These are phyloP conservation scores for Rafetus swinhoei DNA, from an alignment of 2,113 vertebrate species.

Conservation along the genomic window DNA sequence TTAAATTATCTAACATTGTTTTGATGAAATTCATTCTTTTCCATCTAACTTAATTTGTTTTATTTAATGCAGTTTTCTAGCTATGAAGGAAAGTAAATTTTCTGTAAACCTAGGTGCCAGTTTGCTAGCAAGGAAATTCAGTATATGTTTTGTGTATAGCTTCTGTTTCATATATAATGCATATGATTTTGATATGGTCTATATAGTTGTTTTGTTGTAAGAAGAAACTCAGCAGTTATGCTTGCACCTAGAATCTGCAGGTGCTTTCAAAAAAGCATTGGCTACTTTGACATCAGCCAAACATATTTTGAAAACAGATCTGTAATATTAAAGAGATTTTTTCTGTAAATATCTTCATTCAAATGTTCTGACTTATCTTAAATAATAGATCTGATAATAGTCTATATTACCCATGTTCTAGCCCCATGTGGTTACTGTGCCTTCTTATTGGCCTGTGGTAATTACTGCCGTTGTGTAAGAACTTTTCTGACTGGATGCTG, in stretches of 20 bases:
- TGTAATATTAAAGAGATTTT: slow-evolving; percentile 32
- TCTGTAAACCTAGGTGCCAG: slow-evolving; percentile 58
- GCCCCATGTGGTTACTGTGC: slow-evolving; percentile 5
- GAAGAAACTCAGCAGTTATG: slow-evolving; percentile 41
- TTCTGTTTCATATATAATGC: slow-evolving; percentile 70
- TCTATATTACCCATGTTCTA: slow-evolving; percentile 11
- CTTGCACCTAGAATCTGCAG: slow-evolving; percentile 16
- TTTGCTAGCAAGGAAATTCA: slow-evolving; percentile 63
- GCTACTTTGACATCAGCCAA: slow-evolving; percentile 22
- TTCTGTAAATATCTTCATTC: slow-evolving; percentile 3
- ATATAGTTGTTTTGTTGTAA: slow-evolving; percentile 14
- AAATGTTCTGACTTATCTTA: slow-evolving; percentile 20
- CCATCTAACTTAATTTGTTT: slow-evolving; percentile 77
- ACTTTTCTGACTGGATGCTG: slow-evolving; percentile 16
- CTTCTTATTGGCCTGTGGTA: background rate
- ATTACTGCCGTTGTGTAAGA: background rate
- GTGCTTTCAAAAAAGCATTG: background rate
- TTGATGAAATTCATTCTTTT: slow-evolving; percentile 78
- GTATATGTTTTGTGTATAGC: slow-evolving; percentile 64
- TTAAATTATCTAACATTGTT: slow-evolving; percentile 78
- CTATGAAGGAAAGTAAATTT: slow-evolving; percentile 75
- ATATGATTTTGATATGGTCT: slow-evolving; percentile 56
- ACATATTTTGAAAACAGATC: slow-evolving; percentile 25
- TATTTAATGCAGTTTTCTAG: slow-evolving; percentile 77
- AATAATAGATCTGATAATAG: slow-evolving; percentile 28